Conservation (phyloP, 1,140 invertebrate species). For the Macrotrachela quadricornifera region DNA sequence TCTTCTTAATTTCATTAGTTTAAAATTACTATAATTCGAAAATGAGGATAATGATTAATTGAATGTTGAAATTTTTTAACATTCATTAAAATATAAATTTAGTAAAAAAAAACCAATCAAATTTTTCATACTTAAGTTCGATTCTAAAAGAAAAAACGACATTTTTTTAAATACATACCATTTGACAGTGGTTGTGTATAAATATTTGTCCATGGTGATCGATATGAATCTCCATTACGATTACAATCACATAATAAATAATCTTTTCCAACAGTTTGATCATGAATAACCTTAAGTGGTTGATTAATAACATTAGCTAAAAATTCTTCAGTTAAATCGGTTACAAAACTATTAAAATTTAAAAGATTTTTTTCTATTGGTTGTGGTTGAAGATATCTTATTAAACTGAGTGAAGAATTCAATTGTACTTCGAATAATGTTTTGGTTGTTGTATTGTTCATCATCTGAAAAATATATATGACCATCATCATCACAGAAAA, state of each 20-base stretch:
- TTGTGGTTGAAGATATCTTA: constrained; percentile 90
- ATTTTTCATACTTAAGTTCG: too few relatives aligned
- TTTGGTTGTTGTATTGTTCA: too few relatives aligned
- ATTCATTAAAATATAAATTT: too few relatives aligned
- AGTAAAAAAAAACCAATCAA: too few relatives aligned
- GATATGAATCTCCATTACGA: constrained; percentile 92
- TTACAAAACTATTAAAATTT: constrained; percentile 41
- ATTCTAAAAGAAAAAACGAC: too few relatives aligned
- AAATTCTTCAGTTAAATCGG: constrained; percentile 79
- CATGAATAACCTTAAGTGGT: constrained; percentile 77
- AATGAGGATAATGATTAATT: too few relatives aligned
- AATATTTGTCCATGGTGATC: constrained; percentile 95
- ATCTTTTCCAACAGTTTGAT: constrained; percentile 77
- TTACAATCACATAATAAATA: constrained; percentile 98
- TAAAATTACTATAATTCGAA: too few relatives aligned
- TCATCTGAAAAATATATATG: too few relatives aligned
- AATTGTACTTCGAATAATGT: constrained; percentile 90
- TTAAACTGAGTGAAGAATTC: constrained; percentile 92
- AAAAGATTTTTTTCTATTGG: constrained; percentile 45
- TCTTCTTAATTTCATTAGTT: too few relatives aligned
- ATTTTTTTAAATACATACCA: constrained; percentile 22
- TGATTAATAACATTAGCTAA: constrained; percentile 82
- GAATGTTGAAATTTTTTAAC: too few relatives aligned
- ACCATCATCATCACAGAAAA: too few relatives aligned
- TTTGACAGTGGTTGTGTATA: constrained; percentile 92